Evolutionary conservation across 2,113 vertebrate genomes (phyloP), one percentile per base, ranked within the genome.

Genomic region (Corythornis cristatus): DNA sequence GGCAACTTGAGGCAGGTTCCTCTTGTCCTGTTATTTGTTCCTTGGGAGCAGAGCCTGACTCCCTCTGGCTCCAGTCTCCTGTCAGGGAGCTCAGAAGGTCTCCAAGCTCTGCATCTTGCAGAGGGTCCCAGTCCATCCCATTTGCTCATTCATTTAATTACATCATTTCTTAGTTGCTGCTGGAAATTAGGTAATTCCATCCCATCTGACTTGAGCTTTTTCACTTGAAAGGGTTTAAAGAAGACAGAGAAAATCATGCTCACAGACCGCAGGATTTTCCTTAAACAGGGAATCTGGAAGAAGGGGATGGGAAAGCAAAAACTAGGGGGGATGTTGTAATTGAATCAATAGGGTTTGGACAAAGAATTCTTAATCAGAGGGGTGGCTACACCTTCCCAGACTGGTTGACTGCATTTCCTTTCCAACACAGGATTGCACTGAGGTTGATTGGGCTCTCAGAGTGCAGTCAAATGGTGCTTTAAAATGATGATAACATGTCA

Each of bases 71-170:
- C 16, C 53, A 54, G 18, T 28, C 53, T 54, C 15, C 53, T 54
- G 26, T 54, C 53, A 54, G 53, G 53, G 53, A 54, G 28, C 10
- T 26, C 15, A 54, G 53, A 54, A 54, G 15, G 53, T 54, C 28
- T 54, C 16, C 46, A 48, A 48, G 21, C 21, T 68, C 15, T n/a
- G 61, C 22, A 4, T 23, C 68, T 16, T 1, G 0, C 51, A 19
- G 62, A 58, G 17, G 9, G 16, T 92, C 48, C 61, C 57, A 26
- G 0, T 8, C 45, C 26, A 1, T 7, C 1, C n/a, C 1, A 0
- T 85, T 53, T 31, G 23, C 33, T 76, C 11, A 1, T 13, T 28
- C 12, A 1, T 26, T 4, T 5, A 25, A 29, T 58, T 15, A 1
- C 31, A 45, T 8, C 35, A 0, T 26, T 76, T 40, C 58, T 67